These are phyloP conservation scores for Nemotelus pantherinus DNA, from an alignment of 2,888 invertebrate species.

Conservation along the genomic window DNA sequence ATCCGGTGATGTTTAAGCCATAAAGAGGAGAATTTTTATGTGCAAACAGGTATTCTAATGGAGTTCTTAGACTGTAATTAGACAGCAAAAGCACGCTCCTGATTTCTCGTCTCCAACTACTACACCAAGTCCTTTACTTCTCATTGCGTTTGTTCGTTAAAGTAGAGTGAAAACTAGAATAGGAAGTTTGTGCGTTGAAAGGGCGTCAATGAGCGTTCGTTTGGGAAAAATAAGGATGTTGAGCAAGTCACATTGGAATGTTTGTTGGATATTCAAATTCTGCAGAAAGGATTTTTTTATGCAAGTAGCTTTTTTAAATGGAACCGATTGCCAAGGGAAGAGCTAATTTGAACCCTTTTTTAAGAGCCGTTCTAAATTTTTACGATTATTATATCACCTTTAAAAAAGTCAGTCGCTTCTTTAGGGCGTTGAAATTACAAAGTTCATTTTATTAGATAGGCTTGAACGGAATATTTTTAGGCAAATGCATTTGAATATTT, in stretches of 20 bases:
- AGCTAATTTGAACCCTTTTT: background rate
- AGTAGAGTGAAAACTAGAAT: background rate
- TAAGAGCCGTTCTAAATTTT: conserved; percentile 1
- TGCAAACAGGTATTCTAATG: conserved; percentile 39
- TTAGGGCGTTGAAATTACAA: too few species aligned
- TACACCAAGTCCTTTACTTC: conserved; percentile 1
- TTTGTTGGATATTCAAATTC: conserved; percentile 15
- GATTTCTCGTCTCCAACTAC: conserved; percentile 30
- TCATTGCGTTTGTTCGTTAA: background rate
- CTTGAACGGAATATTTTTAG: too few species aligned
- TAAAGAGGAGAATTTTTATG: conserved; percentile 33
- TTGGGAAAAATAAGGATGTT: conserved; percentile 6
- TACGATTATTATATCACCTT: conserved; percentile 29
- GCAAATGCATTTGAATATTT: too few species aligned
- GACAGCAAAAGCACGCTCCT: conserved; percentile 35
- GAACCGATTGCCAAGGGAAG: conserved; percentile 7
- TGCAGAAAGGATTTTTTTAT: background rate
- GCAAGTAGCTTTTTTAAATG: background rate
- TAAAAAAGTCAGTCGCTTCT: background rate
- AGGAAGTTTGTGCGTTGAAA: conserved; percentile 5
- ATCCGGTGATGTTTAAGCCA: background rate
- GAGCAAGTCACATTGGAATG: background rate
- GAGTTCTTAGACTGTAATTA: conserved; percentile 42
- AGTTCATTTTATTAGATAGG: too few species aligned
- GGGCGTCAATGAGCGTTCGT: conserved; percentile 35